Evolutionary conservation across 2,888 invertebrate species (phyloP), one percentile per base, ranked within the genome.

Genomic region (Megamerina dolium): DNA sequence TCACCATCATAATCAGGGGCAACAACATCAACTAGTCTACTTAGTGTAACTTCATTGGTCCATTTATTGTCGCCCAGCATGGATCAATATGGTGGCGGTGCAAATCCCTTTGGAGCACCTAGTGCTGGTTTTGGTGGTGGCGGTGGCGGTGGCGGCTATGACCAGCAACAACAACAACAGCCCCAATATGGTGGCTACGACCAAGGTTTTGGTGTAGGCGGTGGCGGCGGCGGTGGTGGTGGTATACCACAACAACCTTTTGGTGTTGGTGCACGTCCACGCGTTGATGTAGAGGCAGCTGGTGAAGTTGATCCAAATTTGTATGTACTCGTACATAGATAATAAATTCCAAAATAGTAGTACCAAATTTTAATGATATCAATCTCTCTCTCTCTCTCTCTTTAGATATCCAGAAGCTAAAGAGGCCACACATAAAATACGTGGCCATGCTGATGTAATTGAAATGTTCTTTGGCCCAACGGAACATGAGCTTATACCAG

Each of bases 401-500:
- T 32, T 23, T 13, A 84, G 84, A 58, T 91, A 91, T 70, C 87
- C 87, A 10, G 82, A 83, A 66, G 85, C 91, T 4, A 89, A 89
- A 70, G 91, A 91, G 62, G 84, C 87, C 39, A 90, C 91, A 57
- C 83, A 89, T 75, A 90, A 90, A 74, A 87, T 91, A 58, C 83
- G 91, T 53, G 90, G 91, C 29, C 84, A 82, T 67, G 83, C 85
- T 55, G 92, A 91, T 70, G 66, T 91, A 56, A 72, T 92, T 57
- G 91, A 92, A 74, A 79, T 85, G 71, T 70, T 91, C 52, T 87
- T 89, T 23, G 86, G 88, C 1, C 76, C 83, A 26, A 85, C 92
- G 30, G 91, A 94, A 70, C 88, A 87, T 57, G 93, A 95, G 70
- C 76, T 99, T 40, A 79, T 97, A 55, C 85, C 94, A 41, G 93